Evolutionary conservation across 1,140 invertebrate genomes (phyloP).

Genomic region (Metaphire vulgaris): DNA sequence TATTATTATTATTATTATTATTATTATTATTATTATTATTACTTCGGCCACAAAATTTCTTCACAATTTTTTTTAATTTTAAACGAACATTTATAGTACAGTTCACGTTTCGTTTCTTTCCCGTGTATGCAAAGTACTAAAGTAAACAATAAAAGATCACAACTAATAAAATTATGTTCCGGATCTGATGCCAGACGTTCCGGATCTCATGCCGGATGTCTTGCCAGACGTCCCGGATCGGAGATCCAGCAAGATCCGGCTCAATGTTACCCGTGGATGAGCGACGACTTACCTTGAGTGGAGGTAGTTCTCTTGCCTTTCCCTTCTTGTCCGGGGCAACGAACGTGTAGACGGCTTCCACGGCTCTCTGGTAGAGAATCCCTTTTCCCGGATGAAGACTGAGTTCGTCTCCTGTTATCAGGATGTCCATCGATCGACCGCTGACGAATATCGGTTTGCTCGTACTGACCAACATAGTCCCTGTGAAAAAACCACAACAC

Average conservation of each 20-base stretch:
- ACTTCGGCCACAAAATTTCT: too few relatives aligned
- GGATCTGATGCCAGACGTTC: too few relatives aligned
- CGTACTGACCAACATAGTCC: not conserved
- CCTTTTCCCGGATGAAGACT: not conserved
- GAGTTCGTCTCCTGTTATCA: not conserved
- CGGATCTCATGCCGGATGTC: too few relatives aligned
- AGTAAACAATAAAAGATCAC: not conserved
- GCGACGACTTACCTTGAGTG: not conserved
- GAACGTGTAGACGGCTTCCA: not conserved
- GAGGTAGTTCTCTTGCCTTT: not conserved
- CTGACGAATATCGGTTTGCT: not conserved
- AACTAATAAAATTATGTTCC: too few relatives aligned
- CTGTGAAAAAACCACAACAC: too few relatives aligned
- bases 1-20: too few relatives aligned
- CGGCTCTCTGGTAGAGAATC: not conserved
- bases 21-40: too few relatives aligned
- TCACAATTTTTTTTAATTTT: too few relatives aligned
- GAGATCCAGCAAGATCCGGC: not conserved
- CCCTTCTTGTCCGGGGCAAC: not conserved
- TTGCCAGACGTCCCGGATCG: not conserved
- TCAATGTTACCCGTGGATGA: not conserved
- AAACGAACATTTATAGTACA: too few relatives aligned
- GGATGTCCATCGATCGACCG: not conserved
- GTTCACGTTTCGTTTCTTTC: not conserved
- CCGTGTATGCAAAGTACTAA: not conserved